Conservation (phyloP, 1,140 invertebrate genomes). For the Coptotermes formosanus region DNA sequence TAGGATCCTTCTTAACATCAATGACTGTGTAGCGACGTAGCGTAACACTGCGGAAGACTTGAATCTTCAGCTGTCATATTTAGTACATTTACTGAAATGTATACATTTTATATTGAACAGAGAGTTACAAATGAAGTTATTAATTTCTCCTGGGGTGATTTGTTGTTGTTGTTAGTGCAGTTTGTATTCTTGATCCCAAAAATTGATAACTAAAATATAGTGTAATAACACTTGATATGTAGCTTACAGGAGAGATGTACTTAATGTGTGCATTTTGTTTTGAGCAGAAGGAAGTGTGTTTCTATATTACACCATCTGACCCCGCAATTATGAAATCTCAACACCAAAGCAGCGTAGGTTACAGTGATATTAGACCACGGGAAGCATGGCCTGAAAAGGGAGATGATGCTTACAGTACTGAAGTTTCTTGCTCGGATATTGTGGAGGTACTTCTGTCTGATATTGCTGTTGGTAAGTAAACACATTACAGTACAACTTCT, state of each 20-base stretch:
- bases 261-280: conserved; percentile 19
- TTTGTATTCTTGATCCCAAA: not conserved
- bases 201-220: not conserved
- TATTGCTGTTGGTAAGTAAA: conserved; percentile 47
- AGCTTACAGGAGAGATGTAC: not conserved
- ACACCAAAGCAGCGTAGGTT: not conserved
- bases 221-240: not conserved
- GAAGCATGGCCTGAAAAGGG: conserved; percentile 36
- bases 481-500: conserved; percentile 5
- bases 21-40: too few species aligned
- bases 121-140: too few species aligned
- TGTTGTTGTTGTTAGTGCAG: too few species aligned
- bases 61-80: too few species aligned
- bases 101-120: too few species aligned
- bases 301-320: conserved; percentile 46
- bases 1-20: too few species aligned
- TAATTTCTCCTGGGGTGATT: too few species aligned
- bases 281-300: conserved; percentile 48
- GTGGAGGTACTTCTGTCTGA: conserved; percentile 44
- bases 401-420: conserved; percentile 40
- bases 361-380: not conserved
- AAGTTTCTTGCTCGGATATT: conserved; percentile 43
- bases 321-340: conserved; percentile 39
- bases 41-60: too few species aligned
- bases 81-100: too few species aligned